These are phyloP conservation scores for Seira sanloemensis DNA, from an alignment of 2,888 invertebrate species.

Conservation along the genomic window DNA sequence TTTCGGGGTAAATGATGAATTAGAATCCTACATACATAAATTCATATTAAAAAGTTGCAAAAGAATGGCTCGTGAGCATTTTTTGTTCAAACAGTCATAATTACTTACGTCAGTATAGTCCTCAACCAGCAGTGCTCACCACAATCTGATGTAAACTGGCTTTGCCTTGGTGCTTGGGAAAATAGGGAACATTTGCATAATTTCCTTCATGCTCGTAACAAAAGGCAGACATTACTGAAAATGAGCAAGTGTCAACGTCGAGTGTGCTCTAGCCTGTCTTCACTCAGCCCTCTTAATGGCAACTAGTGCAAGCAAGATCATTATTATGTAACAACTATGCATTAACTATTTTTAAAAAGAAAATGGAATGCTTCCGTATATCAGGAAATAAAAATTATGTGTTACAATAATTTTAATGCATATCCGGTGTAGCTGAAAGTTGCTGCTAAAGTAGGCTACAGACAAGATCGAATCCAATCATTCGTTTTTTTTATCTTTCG, in stretches of 20 bases:
- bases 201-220: too few relatives aligned
- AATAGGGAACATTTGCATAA: too few relatives aligned
- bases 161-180: too few relatives aligned
- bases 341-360: not conserved
- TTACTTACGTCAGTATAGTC: too few relatives aligned
- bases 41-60: too few relatives aligned
- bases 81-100: too few relatives aligned
- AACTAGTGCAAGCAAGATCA: not conserved
- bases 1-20: too few relatives aligned
- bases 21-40: too few relatives aligned
- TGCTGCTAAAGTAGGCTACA: slow-evolving; percentile 57
- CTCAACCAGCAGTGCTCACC: too few relatives aligned
- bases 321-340: not conserved
- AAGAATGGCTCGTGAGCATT: too few relatives aligned
- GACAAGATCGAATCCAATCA: slow-evolving; percentile 5
- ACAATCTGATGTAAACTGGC: too few relatives aligned
- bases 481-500: not conserved
- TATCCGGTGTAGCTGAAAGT: slow-evolving; percentile 61
- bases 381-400: slow-evolving; percentile 58
- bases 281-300: not conserved
- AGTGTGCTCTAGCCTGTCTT: not conserved
- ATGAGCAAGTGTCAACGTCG: not conserved
- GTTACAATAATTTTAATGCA: slow-evolving; percentile 52
- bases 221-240: too few relatives aligned
- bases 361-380: slow-evolving; percentile 55